Base-by-base conservation (phyloP, 2,113 vertebrate genomes). In the Zeus faber region DNA sequence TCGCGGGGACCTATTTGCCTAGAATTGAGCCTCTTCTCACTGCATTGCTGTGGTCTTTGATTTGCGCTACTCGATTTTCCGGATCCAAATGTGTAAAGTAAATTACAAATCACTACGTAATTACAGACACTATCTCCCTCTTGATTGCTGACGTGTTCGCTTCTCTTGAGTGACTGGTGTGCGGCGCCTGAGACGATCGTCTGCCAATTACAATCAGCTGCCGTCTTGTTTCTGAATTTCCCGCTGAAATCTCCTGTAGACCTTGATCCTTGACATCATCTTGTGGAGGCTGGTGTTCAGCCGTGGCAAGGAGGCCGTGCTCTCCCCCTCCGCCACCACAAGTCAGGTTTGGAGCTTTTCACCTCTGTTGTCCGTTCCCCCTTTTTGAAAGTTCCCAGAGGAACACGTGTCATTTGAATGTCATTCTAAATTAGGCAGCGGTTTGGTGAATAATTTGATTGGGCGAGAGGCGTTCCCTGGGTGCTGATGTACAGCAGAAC, bases 231-330 rank as follows among this genome's bases (percentile, higher is more conserved):
- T 17, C 20, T 11, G 18, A 87, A 63, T 26, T 65, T 68, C 23
- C 58, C 20, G 64, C 88, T 87, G 79, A 89, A 86, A 84, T 91
- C 62, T 91, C 81, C 91, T 87, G 73, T 93, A 99, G 97, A 95
- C 90, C 87, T 77, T 98, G 91, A 91, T 97, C 92, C 91, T 98
- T 92, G 96, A 99, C 90, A 87, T 90, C 91, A 79, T 95, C 94
- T 91, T 97, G 88, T 91, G 94, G 96, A 97, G 91, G 80, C 90
- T 95, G 91, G 90, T 94, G 91, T 96, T 95, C 94, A 94, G 68
- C 88, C 87, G 91, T 90, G 91, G 90, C 89, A 94, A 88, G 71
- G 81, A 61, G 85, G 89, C 86, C 83, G 2, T 57, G 43, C 54
- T 65, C 87, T 84, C 82, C 74, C 77, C 59, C 83, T 61, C 81